Evolutionary conservation across 1,140 invertebrate genomes (phyloP).

Genomic region (Sminthurides bifidus): DNA sequence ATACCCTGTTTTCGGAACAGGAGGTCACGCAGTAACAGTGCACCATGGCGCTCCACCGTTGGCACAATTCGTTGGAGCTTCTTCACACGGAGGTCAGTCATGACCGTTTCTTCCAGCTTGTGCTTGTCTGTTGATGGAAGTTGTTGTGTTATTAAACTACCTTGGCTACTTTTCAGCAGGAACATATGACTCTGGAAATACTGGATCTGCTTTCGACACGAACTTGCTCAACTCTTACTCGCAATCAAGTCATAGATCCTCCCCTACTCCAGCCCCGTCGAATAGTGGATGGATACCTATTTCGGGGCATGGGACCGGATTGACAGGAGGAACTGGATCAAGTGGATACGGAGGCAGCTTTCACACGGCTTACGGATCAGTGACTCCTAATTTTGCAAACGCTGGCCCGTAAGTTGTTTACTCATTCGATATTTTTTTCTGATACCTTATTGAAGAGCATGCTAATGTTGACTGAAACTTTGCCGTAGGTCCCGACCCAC

Average conservation of each 20-base stretch:
- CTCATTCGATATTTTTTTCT: background rate
- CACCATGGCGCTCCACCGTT: slow-evolving; percentile 4
- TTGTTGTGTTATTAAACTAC: background rate
- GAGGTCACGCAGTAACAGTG: background rate
- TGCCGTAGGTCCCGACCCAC: background rate
- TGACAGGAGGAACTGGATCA: background rate
- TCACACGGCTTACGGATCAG: background rate
- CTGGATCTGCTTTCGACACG: background rate
- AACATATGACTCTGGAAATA: background rate
- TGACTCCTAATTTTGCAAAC: slow-evolving; percentile 10
- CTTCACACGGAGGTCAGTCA: background rate
- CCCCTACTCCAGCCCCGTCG: background rate
- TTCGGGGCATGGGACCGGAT: background rate
- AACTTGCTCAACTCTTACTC: slow-evolving; percentile 1
- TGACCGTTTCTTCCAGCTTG: no score
- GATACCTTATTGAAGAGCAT: background rate
- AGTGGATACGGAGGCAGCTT: background rate
- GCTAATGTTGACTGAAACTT: background rate
- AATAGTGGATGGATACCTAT: background rate
- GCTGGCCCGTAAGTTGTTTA: background rate
- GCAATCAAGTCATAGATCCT: background rate
- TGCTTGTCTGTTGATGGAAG: background rate
- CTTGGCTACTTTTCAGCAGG: no score
- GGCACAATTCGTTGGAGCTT: slow-evolving; percentile 5
- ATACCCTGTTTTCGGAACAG: slow-evolving; percentile 10